Percentiles rank a stretch among this genome's conserved stretches.
These are phyloP conservation scores for Aplysina aerophoba DNA, from an alignment of 37 sponge, comb jelly and placozoan species.

Conservation along the genomic window DNA sequence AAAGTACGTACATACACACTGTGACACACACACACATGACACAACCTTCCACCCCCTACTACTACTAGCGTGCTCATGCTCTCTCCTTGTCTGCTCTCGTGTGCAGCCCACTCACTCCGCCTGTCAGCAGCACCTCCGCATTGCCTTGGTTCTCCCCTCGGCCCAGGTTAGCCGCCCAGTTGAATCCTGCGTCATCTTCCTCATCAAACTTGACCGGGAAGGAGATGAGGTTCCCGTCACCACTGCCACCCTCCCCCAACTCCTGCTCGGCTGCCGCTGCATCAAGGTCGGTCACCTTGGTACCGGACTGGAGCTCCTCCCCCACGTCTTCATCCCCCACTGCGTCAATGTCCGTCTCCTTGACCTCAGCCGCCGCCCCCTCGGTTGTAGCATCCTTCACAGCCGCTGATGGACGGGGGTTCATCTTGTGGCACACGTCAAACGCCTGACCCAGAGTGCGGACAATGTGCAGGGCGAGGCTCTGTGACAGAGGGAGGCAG, in stretches of 20 bases:
- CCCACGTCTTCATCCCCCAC: slow-evolving; percentile 5
- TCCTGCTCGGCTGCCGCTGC: slow-evolving; percentile 1
- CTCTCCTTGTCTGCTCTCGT: not conserved
- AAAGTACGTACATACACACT: not conserved
- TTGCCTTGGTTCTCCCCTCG: not conserved
- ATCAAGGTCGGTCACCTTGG: slow-evolving; percentile 25
- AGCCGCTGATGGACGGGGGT: slow-evolving; percentile 70
- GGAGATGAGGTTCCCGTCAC: not conserved
- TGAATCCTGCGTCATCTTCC: not conserved
- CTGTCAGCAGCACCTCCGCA: not conserved
- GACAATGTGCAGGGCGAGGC: slow-evolving; percentile 86
- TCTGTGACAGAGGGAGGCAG: slow-evolving; percentile 57
- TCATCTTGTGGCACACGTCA: slow-evolving; percentile 95
- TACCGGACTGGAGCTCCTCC: not conserved
- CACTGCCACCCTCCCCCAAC: not conserved
- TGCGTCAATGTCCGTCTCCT: slow-evolving; percentile 30
- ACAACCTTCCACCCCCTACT: not conserved
- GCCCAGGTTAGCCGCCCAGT: slow-evolving; percentile 26
- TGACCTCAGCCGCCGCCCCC: slow-evolving; percentile 7
- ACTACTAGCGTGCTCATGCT: not conserved
- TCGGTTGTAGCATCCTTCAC: slow-evolving; percentile 32
- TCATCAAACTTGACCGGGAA: slow-evolving; percentile 35
- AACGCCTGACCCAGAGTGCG: slow-evolving; percentile 96
- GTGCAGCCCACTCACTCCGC: not conserved
- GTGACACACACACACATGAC: not conserved